A percentile compares a stretch with the other conserved stretches of the same genome.
phyloP scores from a whole-genome alignment of 2,888 invertebrate genomes.

The Poecilus cupreus region DNA sequence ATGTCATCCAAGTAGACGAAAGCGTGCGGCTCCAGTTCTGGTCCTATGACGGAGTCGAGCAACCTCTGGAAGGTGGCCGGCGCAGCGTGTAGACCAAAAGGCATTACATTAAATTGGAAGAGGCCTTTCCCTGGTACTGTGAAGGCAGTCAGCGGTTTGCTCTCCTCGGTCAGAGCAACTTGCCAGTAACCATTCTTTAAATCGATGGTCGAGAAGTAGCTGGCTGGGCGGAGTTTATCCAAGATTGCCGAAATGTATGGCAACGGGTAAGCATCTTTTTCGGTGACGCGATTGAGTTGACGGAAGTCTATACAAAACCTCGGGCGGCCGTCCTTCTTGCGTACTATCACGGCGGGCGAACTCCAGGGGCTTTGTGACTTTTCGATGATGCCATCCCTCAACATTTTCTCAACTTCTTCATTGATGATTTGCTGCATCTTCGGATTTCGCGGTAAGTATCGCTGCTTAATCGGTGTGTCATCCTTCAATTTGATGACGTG shows the following conservation, averaged over 20 bases:
- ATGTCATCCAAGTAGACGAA: constrained; percentile 64
- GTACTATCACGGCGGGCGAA: not conserved
- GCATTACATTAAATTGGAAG: constrained; percentile 66
- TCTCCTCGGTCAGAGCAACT: constrained; percentile 59
- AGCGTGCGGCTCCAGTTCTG: constrained; percentile 62
- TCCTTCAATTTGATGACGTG: no score
- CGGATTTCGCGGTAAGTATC: no score
- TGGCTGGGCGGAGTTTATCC: constrained; percentile 63
- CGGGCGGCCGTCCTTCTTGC: not conserved
- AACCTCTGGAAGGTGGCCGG: constrained; percentile 62
- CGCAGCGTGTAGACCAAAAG: constrained; percentile 66
- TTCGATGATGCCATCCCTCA: not conserved
- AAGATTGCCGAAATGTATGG: constrained; percentile 64
- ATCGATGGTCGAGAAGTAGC: constrained; percentile 64
- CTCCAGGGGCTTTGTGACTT: not conserved
- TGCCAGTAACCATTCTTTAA: constrained; percentile 67
- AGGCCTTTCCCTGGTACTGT: constrained; percentile 65
- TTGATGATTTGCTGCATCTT: no score
- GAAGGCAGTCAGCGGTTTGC: constrained; percentile 64
- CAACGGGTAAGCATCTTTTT: constrained; percentile 63
- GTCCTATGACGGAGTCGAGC: constrained; percentile 63
- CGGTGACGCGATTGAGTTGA: not conserved
- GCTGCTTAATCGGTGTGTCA: no score
- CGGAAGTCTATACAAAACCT: not conserved
- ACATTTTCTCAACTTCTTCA: not conserved